Conservation (phyloP, 2,797 vertebrate species). For the Gambelia wislizenii region DNA sequence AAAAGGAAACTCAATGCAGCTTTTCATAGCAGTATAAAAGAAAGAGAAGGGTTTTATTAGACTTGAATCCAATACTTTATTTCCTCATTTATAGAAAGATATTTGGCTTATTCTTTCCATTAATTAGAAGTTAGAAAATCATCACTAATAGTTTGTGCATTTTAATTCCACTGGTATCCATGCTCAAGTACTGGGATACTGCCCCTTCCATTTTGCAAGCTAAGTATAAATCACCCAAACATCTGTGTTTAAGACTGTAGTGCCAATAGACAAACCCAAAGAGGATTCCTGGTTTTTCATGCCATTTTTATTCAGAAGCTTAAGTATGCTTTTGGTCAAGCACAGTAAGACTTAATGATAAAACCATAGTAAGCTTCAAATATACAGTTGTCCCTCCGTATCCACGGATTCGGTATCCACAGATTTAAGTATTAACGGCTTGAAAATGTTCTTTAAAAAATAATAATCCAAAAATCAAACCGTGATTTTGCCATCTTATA, state of each 20-base stretch:
- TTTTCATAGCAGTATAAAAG: neutral
- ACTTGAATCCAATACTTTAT: neutral
- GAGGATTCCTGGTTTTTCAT: neutral
- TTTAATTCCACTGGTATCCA: neutral
- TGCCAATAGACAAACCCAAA: neutral
- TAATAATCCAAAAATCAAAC: no score
- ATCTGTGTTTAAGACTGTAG: neutral
- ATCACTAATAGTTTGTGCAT: no score
- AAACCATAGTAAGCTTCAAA: neutral
- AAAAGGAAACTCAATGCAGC: neutral
- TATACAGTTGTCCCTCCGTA: no score
- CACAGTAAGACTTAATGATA: neutral
- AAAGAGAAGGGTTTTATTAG: constrained; percentile 25
- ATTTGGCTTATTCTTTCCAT: neutral
- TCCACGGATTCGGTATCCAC: no score
- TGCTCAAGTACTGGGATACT: neutral
- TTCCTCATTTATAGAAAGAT: neutral
- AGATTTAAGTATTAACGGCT: no score
- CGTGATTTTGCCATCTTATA: no score
- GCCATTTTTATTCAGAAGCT: neutral
- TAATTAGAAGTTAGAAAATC: neutral
- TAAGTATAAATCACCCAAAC: neutral
- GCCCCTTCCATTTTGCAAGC: neutral
- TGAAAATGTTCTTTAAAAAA: no score
- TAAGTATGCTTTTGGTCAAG: neutral